Conservation (phyloP, 2,888 invertebrate species). For the Xylota segnis region DNA sequence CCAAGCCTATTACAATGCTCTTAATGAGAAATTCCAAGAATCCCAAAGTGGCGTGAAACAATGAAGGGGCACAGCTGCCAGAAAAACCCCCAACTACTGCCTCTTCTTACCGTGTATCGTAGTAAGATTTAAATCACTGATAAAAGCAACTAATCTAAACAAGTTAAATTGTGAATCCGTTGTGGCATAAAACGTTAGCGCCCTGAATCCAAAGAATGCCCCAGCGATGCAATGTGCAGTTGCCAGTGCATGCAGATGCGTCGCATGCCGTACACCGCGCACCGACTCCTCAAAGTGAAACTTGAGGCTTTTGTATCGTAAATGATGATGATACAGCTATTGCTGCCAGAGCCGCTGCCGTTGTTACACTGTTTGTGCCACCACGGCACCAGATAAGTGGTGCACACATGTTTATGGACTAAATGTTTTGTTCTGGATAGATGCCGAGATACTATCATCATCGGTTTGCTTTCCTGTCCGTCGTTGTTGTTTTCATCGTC, state of each 20-base stretch:
- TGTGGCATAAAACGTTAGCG: constrained; percentile 76
- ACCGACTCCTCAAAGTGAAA: constrained; percentile 69
- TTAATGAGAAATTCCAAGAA: constrained; percentile 6
- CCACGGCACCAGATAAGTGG: constrained; percentile 74
- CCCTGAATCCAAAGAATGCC: constrained; percentile 76
- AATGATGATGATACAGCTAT: constrained; percentile 74
- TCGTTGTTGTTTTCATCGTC: constrained; percentile 11
- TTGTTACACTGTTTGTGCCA: constrained; percentile 72
- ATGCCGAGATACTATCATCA: constrained; percentile 74
- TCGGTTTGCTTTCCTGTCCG: constrained; percentile 42
- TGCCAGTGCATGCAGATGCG: constrained; percentile 67
- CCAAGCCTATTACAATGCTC: background rate
- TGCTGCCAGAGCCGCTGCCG: constrained; percentile 63
- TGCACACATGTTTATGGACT: constrained; percentile 77
- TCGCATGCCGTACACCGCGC: constrained; percentile 37
- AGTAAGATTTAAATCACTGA: constrained; percentile 73
- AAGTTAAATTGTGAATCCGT: constrained; percentile 76
- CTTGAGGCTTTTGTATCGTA: constrained; percentile 74
- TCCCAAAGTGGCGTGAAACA: background rate
- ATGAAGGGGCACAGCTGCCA: background rate
- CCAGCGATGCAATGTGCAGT: constrained; percentile 65
- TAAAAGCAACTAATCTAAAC: constrained; percentile 75
- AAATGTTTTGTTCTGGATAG: constrained; percentile 76
- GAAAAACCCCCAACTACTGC: constrained; percentile 19
- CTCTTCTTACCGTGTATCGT: constrained; percentile 68